A percentile compares a stretch with the other conserved stretches of the same genome.
These are phyloP conservation scores for Bombus waltoni DNA, from an alignment of 1,140 invertebrate genomes.

Conservation along the genomic window DNA sequence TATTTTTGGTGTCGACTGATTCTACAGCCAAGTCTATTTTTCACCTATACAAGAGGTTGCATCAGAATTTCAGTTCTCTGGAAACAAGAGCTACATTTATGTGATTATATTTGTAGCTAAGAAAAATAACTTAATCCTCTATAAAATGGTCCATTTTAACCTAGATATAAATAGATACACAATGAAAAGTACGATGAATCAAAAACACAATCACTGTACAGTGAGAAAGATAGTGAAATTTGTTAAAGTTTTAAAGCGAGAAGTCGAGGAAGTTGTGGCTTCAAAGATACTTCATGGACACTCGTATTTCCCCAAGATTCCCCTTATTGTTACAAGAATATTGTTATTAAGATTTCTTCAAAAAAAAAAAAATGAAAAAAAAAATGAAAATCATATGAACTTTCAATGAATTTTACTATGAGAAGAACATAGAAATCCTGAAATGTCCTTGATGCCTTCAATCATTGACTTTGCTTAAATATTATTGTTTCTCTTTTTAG, in stretches of 20 bases:
- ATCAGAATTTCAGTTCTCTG: neutral
- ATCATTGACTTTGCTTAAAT: neutral
- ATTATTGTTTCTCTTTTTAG: neutral
- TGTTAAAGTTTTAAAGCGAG: neutral
- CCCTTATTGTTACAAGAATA: neutral
- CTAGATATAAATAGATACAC: neutral
- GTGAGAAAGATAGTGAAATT: neutral
- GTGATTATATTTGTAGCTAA: neutral
- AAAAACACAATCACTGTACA: neutral
- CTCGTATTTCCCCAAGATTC: too few species aligned
- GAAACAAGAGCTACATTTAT: neutral
- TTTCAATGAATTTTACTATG: neutral
- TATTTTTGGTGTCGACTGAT: neutral
- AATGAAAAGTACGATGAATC: conserved; percentile 1
- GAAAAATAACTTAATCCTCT: neutral
- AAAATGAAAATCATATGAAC: neutral
- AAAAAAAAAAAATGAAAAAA: neutral
- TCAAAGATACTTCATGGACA: neutral
- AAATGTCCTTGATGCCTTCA: neutral
- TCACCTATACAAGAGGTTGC: neutral
- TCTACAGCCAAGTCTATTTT: neutral
- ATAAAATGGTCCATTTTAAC: neutral
- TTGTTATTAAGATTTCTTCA: neutral
- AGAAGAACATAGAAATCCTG: neutral
- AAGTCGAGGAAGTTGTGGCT: neutral